Conservation (phyloP, 23 tunicate genomes). For the Halocynthia aurantium region DNA sequence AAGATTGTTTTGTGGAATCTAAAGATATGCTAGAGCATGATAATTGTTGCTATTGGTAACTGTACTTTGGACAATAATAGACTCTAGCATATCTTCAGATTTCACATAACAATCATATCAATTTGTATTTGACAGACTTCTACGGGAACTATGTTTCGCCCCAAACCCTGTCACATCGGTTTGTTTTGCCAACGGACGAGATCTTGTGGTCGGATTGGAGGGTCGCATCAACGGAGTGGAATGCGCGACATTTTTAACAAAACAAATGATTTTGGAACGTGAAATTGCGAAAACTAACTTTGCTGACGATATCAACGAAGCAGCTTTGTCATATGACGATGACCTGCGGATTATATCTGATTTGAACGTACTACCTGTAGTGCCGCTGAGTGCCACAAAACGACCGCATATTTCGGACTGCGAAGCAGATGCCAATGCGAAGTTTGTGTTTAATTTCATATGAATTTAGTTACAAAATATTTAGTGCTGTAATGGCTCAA, state of each 20-base stretch:
- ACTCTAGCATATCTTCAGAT: too few species aligned
- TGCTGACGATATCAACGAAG: slow-evolving; percentile 33
- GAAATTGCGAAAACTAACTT: slow-evolving; percentile 21
- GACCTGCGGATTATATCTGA: slow-evolving; percentile 9
- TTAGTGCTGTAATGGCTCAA: too few species aligned
- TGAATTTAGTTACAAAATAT: too few species aligned
- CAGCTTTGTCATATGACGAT: slow-evolving; percentile 41
- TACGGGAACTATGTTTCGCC: slow-evolving; percentile 61
- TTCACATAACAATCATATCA: too few species aligned
- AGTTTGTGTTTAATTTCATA: background rate
- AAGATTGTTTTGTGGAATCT: too few species aligned
- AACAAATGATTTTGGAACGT: slow-evolving; percentile 16
- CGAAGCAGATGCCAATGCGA: background rate
- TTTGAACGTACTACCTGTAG: background rate
- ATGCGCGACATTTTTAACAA: slow-evolving; percentile 52
- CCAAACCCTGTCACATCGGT: slow-evolving; percentile 53
- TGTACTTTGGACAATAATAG: too few species aligned
- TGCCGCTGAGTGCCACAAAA: slow-evolving; percentile 18
- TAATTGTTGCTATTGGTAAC: too few species aligned
- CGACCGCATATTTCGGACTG: background rate
- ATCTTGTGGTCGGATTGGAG: slow-evolving; percentile 52
- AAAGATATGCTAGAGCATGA: too few species aligned
- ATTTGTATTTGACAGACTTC: slow-evolving; percentile 19
- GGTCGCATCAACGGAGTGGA: slow-evolving; percentile 42
- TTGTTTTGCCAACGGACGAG: slow-evolving; percentile 66